Conservation (phyloP, 2,113 vertebrate genomes). For the Rutilus rutilus region DNA sequence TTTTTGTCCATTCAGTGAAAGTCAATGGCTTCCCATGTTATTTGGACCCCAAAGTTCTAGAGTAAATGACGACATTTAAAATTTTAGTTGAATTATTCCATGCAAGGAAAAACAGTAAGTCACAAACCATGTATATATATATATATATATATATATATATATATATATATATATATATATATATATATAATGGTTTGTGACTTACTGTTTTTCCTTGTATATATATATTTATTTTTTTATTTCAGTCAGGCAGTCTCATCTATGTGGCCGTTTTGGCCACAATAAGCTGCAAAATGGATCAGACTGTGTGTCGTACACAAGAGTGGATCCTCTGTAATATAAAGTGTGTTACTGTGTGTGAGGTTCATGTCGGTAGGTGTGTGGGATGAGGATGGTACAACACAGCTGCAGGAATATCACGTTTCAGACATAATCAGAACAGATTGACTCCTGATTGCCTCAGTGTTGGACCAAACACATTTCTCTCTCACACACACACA, state of each 20-base stretch:
- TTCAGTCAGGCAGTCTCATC: background rate
- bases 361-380: conserved; percentile 17
- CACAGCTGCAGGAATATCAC: conserved; percentile 55
- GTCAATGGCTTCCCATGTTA: too few species aligned
- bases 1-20: background rate
- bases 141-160: too few species aligned
- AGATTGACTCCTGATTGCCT: conserved; percentile 57
- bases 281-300: background rate
- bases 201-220: too few species aligned
- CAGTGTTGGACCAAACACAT: conserved; percentile 56
- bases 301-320: background rate
- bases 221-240: too few species aligned
- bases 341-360: conserved; percentile 4
- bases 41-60: too few species aligned
- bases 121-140: too few species aligned
- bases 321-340: background rate
- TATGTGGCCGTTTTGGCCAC: background rate
- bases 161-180: too few species aligned
- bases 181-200: too few species aligned
- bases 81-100: too few species aligned
- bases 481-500: background rate
- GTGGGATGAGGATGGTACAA: conserved; percentile 43
- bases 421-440: conserved; percentile 56
- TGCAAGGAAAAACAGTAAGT: too few species aligned
- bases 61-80: too few species aligned